These are phyloP conservation scores for Podocnemis expansa DNA, from an alignment of 2,113 vertebrate species.

Conservation along the genomic window DNA sequence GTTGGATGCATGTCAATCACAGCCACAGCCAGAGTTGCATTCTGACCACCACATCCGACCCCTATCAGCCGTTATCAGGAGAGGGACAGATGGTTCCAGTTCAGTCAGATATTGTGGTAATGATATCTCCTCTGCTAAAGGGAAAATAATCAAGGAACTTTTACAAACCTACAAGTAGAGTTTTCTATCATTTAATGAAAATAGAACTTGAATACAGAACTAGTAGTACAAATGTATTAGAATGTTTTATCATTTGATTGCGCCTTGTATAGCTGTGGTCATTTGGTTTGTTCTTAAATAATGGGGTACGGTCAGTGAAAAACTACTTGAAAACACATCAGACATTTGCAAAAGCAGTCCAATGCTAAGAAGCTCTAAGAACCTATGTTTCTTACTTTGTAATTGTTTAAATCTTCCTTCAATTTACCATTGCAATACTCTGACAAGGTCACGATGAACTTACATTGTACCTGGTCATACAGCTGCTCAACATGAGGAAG, in stretches of 20 bases:
- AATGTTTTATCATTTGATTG: background rate
- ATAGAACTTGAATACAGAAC: background rate
- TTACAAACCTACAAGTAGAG: background rate
- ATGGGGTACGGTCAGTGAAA: background rate
- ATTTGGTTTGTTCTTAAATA: background rate
- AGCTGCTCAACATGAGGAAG: background rate
- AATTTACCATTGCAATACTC: background rate
- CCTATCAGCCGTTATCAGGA: slow-evolving; percentile 46
- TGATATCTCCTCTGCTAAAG: background rate
- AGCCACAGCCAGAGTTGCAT: slow-evolving; percentile 30
- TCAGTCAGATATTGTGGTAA: background rate
- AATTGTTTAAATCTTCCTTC: background rate
- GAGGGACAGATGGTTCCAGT: background rate
- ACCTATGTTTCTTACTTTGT: background rate
- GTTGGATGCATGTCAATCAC: slow-evolving; percentile 66
- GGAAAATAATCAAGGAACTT: background rate
- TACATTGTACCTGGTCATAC: background rate
- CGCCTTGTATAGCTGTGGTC: rapidly evolving
- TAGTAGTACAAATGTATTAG: background rate
- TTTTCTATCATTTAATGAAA: background rate
- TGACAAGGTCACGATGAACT: background rate
- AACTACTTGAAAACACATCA: background rate
- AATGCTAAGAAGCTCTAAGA: background rate
- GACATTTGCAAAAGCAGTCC: background rate
- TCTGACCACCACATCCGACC: slow-evolving; percentile 36